These are phyloP conservation scores for Istiophorus platypterus DNA, from an alignment of 2,113 vertebrate species.

Conservation along the genomic window DNA sequence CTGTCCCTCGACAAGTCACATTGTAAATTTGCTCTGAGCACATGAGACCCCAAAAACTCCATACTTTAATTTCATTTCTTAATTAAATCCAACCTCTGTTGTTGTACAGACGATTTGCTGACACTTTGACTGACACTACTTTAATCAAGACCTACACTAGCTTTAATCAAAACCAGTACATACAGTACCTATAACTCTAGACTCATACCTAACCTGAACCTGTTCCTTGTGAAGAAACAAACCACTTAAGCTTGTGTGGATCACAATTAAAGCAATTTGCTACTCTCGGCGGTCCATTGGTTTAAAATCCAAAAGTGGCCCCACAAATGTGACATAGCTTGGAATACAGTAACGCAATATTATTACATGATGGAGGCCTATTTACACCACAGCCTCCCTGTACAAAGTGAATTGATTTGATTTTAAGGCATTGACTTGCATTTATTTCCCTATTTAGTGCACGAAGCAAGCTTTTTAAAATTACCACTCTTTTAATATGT, in stretches of 20 bases:
- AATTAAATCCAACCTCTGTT: background rate
- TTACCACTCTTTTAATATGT: background rate
- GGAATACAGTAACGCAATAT: conserved; percentile 12
- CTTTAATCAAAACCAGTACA: background rate
- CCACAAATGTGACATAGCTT: conserved; percentile 10
- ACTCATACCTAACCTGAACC: background rate
- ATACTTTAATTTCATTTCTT: conserved; percentile 13
- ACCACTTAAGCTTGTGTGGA: conserved; percentile 8
- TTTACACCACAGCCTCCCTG: background rate
- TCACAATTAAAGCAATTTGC: no score
- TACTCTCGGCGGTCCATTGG: conserved; percentile 29
- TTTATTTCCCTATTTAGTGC: conserved; percentile 8
- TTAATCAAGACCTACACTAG: background rate
- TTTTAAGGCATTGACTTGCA: background rate
- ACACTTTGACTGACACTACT: background rate
- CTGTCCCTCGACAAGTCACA: conserved; percentile 18
- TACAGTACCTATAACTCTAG: background rate
- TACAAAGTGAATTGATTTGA: background rate
- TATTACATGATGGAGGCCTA: background rate
- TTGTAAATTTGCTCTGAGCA: background rate
- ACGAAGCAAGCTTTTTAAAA: background rate
- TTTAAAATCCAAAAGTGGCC: conserved; percentile 26
- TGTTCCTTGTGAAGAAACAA: background rate
- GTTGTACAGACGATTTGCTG: background rate
- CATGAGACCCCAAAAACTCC: background rate